These are phyloP conservation scores for Chloropsis hardwickii DNA, from an alignment of 2,113 vertebrate species.

Conservation along the genomic window DNA sequence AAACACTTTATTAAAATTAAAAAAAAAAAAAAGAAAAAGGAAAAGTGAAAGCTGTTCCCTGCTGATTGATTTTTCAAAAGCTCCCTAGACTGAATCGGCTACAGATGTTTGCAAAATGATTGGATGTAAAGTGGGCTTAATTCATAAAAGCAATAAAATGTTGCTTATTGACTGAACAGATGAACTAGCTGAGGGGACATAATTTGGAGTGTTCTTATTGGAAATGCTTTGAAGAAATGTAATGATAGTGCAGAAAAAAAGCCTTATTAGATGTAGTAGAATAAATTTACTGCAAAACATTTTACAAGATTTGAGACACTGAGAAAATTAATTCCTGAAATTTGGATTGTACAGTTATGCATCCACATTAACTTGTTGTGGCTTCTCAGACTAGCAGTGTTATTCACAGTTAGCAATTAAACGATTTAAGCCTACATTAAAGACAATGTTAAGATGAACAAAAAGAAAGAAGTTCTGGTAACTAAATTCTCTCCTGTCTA, in stretches of 20 bases:
- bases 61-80: conserved; percentile 79
- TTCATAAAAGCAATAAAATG: conserved; percentile 80
- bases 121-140: conserved; percentile 76
- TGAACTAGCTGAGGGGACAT: conserved; percentile 75
- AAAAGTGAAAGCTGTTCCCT: conserved; percentile 72
- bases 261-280: conserved; percentile 63
- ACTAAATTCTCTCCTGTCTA: background rate
- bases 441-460: background rate
- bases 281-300: conserved; percentile 55
- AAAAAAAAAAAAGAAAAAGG: conserved; percentile 21
- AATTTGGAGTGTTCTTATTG: conserved; percentile 75
- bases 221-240: conserved; percentile 64
- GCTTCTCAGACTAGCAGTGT: background rate
- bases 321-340: conserved; percentile 36
- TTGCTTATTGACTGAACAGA: conserved; percentile 76
- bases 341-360: background rate
- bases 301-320: conserved; percentile 39
- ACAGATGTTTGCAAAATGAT: conserved; percentile 79
- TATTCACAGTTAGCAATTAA: background rate
- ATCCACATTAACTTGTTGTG: background rate
- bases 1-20: conserved; percentile 76
- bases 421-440: background rate
- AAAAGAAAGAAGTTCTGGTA: background rate
- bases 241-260: conserved; percentile 59
- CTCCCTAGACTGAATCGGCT: conserved; percentile 74